Conservation (phyloP, 2,113 vertebrate genomes). For the Struthidea cinerea region DNA sequence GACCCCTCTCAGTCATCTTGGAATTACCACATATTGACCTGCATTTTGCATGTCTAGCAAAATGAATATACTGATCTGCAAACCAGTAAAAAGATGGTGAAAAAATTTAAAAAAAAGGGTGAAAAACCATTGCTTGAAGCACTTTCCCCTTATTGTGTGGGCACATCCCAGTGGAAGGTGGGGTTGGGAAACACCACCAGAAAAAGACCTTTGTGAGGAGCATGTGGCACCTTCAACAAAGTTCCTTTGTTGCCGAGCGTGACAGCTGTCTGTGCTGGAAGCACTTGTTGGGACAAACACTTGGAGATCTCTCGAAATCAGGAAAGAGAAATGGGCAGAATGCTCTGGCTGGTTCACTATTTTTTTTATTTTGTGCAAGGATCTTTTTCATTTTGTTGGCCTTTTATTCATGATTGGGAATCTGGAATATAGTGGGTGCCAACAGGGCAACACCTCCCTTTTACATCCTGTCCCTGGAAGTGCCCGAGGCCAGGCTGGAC, state of each 20-base stretch:
- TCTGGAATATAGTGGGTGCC: not conserved
- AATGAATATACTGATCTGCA: not conserved
- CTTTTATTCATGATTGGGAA: not conserved
- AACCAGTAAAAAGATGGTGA: not conserved
- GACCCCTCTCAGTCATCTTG: not conserved
- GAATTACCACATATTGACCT: not conserved
- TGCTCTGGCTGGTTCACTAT: accelerated
- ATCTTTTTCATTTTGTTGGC: not conserved
- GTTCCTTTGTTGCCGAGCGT: accelerated
- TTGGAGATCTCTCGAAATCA: not conserved
- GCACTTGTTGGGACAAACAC: not conserved
- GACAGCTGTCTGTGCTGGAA: not conserved
- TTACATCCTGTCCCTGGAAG: not conserved
- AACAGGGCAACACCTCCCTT: accelerated
- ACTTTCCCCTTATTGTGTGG: not conserved
- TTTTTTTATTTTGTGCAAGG: not conserved
- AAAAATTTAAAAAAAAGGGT: not conserved
- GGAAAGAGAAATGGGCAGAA: not conserved
- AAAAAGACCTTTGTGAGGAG: not conserved
- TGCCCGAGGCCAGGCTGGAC: not conserved
- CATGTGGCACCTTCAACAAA: not conserved
- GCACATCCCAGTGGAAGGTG: not conserved
- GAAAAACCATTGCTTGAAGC: not conserved
- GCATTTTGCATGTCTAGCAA: accelerated
- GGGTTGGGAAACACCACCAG: not conserved